Percentiles rank a stretch among this genome's conserved stretches.
These are phyloP conservation scores for Gobio occitaniae DNA, from an alignment of 2,797 vertebrate genomes.

Conservation along the genomic window DNA sequence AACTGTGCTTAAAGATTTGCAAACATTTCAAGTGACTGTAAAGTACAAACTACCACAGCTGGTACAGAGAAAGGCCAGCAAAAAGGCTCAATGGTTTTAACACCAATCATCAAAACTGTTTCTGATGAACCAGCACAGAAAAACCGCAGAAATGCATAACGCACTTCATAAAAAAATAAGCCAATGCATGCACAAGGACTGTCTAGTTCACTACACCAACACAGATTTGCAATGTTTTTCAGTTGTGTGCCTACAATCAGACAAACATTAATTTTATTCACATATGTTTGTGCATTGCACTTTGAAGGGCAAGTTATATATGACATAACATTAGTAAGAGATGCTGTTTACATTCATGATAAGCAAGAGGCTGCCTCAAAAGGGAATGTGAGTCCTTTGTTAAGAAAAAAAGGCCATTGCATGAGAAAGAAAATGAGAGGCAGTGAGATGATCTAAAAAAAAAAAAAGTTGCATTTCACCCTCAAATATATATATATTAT, in stretches of 20 bases:
- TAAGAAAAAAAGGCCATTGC: slow-evolving; percentile 66
- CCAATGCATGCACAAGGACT: slow-evolving; percentile 27
- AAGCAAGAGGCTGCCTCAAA: slow-evolving; percentile 65
- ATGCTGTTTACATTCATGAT: slow-evolving; percentile 71
- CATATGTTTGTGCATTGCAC: slow-evolving; percentile 66
- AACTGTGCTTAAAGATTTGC: slow-evolving; percentile 37
- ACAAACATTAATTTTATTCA: slow-evolving; percentile 58
- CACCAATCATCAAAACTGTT: slow-evolving; percentile 9
- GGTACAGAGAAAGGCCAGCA: slow-evolving; percentile 16
- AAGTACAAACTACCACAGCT: slow-evolving; percentile 32
- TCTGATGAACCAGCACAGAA: slow-evolving; percentile 33
- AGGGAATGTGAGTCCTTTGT: slow-evolving; percentile 66
- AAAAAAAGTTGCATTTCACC: background rate
- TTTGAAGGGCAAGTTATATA: slow-evolving; percentile 50
- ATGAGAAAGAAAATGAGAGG: slow-evolving; percentile 63
- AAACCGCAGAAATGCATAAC: background rate
- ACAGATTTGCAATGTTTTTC: slow-evolving; percentile 7
- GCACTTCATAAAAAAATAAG: background rate
- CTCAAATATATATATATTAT: background rate
- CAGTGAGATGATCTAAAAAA: slow-evolving; percentile 40
- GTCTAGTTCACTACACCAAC: slow-evolving; percentile 10
- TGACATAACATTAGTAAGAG: slow-evolving; percentile 8
- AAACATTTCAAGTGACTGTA: slow-evolving; percentile 41
- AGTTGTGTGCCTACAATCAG: slow-evolving; percentile 5
- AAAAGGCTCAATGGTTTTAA: slow-evolving; percentile 33